phyloP scores from a whole-genome alignment of 2,888 invertebrate species.

The Drosophila pseudotakahashii region DNA sequence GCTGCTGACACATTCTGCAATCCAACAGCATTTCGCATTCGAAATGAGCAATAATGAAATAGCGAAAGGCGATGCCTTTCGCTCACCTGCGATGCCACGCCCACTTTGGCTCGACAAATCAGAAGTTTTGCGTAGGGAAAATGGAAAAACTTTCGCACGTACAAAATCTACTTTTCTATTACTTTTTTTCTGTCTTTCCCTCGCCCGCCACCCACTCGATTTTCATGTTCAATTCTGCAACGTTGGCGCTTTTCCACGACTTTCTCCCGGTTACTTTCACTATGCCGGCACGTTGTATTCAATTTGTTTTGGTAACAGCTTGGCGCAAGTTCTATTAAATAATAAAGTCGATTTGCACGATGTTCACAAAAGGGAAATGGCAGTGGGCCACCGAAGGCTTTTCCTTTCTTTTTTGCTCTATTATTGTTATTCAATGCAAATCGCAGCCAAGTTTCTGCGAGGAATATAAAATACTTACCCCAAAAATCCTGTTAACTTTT shows the following conservation, averaged over 20 bases:
- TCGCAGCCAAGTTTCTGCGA: constrained; percentile 20
- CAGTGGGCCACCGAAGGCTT: background rate
- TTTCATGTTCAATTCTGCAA: constrained; percentile 44
- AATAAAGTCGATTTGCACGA: constrained; percentile 75
- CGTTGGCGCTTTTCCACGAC: constrained; percentile 43
- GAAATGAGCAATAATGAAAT: constrained; percentile 66
- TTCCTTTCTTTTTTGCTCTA: constrained; percentile 9
- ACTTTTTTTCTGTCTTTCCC: constrained; percentile 48
- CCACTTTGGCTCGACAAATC: constrained; percentile 35
- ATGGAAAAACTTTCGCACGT: constrained; percentile 80
- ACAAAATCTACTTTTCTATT: constrained; percentile 74
- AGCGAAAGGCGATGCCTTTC: constrained; percentile 2
- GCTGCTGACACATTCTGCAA: constrained; percentile 52
- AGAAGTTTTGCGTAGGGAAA: constrained; percentile 56
- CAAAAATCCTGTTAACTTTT: constrained; percentile 13
- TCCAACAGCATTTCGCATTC: constrained; percentile 50
- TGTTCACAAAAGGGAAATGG: constrained; percentile 40
- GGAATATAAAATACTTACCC: constrained; percentile 11
- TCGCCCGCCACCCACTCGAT: constrained; percentile 14
- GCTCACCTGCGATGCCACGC: constrained; percentile 11
- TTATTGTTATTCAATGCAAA: constrained; percentile 48
- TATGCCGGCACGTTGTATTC: constrained; percentile 67
- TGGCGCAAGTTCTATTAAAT: constrained; percentile 76
- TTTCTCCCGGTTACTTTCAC: constrained; percentile 26
- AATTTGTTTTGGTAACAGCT: constrained; percentile 79